These are phyloP conservation scores for Enoplosus armatus DNA, from an alignment of 2,797 vertebrate genomes.

Conservation along the genomic window DNA sequence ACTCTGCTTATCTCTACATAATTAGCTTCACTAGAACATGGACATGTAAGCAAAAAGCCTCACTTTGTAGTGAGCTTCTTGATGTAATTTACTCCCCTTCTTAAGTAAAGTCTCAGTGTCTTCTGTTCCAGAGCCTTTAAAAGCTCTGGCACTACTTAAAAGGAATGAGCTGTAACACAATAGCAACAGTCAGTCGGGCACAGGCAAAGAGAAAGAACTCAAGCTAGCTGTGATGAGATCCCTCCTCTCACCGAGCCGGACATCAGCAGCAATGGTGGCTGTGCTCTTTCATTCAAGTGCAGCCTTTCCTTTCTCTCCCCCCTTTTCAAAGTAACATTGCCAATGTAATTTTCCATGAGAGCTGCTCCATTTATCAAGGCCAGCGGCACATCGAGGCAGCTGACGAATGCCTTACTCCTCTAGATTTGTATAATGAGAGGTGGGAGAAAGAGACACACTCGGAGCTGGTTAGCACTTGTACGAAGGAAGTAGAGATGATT, in stretches of 20 bases:
- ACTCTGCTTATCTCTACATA: not conserved
- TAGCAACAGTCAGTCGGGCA: slow-evolving; percentile 68
- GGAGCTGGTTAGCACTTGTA: slow-evolving; percentile 74
- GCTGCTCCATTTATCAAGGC: slow-evolving; percentile 82
- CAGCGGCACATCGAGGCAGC: slow-evolving; percentile 73
- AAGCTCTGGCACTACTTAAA: slow-evolving; percentile 74
- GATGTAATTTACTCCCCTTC: slow-evolving; percentile 54
- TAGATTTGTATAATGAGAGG: slow-evolving; percentile 81
- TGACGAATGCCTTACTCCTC: slow-evolving; percentile 78
- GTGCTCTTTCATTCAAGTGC: slow-evolving; percentile 72
- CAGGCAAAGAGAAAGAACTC: slow-evolving; percentile 61
- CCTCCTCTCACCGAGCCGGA: slow-evolving; percentile 58
- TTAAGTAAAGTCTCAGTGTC: slow-evolving; percentile 61
- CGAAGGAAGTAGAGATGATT: slow-evolving; percentile 74
- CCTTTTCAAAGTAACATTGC: slow-evolving; percentile 71
- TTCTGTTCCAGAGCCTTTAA: slow-evolving; percentile 61
- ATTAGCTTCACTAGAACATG: slow-evolving; percentile 2
- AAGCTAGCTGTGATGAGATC: slow-evolving; percentile 70
- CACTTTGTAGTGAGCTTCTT: slow-evolving; percentile 44
- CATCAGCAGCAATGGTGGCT: slow-evolving; percentile 64
- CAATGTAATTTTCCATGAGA: slow-evolving; percentile 83
- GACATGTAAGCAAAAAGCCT: slow-evolving; percentile 42
- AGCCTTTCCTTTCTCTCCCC: slow-evolving; percentile 56
- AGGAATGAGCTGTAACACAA: slow-evolving; percentile 78
- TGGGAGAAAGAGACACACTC: slow-evolving; percentile 73